Evolutionary conservation across 2,888 invertebrate species (phyloP).

Genomic region (Zhuqinia jingwanae): DNA sequence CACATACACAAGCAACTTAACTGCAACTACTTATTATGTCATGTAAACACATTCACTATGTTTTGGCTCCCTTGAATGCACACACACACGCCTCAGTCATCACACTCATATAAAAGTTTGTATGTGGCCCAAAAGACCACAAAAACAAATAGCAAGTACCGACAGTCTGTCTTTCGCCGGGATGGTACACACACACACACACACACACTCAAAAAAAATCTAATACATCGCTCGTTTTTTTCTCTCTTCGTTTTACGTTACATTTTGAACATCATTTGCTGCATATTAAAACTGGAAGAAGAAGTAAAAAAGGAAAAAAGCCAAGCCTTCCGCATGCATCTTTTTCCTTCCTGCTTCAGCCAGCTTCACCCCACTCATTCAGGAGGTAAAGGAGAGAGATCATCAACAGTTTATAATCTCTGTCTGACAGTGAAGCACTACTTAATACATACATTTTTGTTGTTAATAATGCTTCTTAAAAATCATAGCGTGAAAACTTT

Average conservation of each 20-base stretch:
- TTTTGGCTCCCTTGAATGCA: constrained; percentile 70
- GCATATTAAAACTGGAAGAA: constrained; percentile 44
- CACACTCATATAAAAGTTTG: constrained; percentile 54
- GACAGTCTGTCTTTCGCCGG: constrained; percentile 74
- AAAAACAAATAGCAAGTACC: constrained; percentile 70
- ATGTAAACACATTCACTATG: constrained; percentile 63
- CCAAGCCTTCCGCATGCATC: constrained; percentile 66
- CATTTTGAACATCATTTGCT: constrained; percentile 39
- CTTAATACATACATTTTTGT: constrained; percentile 13
- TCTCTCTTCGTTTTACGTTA: constrained; percentile 43
- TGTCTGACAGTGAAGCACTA: constrained; percentile 49
- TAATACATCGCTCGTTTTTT: constrained; percentile 37
- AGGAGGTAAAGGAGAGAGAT: constrained; percentile 30
- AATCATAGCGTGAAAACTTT: constrained; percentile 37
- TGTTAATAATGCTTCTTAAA: constrained; percentile 18
- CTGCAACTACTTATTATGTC: constrained; percentile 68
- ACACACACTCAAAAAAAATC: too few species aligned
- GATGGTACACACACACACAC: constrained; percentile 63
- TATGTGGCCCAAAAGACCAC: constrained; percentile 62
- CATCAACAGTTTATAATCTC: constrained; percentile 43
- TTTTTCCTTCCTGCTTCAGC: constrained; percentile 58
- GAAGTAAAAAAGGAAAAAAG: constrained; percentile 27
- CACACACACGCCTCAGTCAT: constrained; percentile 43
- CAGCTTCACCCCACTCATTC: constrained; percentile 48
- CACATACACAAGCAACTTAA: constrained; percentile 54